These are phyloP conservation scores for Aporrectodea caliginosa DNA, from an alignment of 1,140 invertebrate species.

Conservation along the genomic window DNA sequence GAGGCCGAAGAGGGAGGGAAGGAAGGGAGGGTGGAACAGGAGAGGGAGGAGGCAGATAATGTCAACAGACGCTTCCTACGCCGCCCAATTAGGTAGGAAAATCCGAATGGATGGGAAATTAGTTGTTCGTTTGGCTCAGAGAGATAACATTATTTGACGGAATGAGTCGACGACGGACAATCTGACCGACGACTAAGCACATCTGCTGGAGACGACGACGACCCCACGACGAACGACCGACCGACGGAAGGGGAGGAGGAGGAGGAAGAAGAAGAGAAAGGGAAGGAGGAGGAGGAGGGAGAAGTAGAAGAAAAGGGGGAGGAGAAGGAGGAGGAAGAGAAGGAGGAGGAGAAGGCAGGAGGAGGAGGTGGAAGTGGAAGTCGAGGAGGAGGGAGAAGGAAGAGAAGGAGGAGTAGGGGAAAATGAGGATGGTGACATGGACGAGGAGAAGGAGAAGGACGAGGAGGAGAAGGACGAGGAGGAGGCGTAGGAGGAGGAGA, in stretches of 20 bases:
- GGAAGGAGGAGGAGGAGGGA: not conserved
- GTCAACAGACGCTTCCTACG: not conserved
- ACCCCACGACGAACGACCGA: not conserved
- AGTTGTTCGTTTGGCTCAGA: not conserved
- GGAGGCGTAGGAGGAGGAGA: too few relatives aligned
- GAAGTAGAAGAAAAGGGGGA: not conserved
- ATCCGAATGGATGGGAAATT: not conserved
- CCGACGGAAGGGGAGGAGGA: not conserved
- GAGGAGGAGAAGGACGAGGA: too few relatives aligned
- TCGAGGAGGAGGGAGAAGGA: not conserved
- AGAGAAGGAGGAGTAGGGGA: not conserved
- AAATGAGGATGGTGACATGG: not conserved
- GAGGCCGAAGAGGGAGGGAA: not conserved
- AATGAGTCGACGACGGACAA: too few relatives aligned
- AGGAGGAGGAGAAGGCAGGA: not conserved
- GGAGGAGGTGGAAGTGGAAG: not conserved
- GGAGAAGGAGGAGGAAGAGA: not conserved
- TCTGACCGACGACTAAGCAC: too few relatives aligned
- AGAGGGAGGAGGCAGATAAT: not conserved
- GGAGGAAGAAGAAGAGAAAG: not conserved
- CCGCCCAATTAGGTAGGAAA: not conserved
- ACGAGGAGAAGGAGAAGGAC: too few relatives aligned
- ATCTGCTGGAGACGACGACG: too few relatives aligned
- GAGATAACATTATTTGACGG: not conserved
- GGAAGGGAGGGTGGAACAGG: not conserved